Conservation (phyloP, 2,888 invertebrate genomes). For the Eupeodes luniger region DNA sequence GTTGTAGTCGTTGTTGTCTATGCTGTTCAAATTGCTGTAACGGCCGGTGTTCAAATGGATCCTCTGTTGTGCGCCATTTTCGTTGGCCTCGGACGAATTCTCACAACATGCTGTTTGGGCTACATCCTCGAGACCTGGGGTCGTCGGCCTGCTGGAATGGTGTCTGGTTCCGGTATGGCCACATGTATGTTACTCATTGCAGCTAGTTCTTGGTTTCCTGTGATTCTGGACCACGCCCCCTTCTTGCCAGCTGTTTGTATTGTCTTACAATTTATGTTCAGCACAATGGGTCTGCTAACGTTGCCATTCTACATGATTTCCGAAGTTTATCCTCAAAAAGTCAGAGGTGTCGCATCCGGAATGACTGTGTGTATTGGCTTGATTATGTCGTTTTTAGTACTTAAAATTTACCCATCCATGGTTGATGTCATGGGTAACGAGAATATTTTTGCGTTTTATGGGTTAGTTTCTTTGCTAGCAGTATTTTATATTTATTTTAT, state of each 20-base stretch:
- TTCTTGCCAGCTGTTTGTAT: constrained; percentile 81
- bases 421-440: constrained; percentile 86
- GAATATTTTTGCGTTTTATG: constrained; percentile 88
- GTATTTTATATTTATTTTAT: constrained; percentile 86
- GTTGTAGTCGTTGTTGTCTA: constrained; percentile 90
- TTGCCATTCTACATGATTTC: constrained; percentile 91
- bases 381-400: constrained; percentile 87
- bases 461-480: constrained; percentile 86
- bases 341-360: constrained; percentile 88
- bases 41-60: constrained; percentile 87
- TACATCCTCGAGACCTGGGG: constrained; percentile 87
- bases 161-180: constrained; percentile 88
- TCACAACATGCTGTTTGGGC: constrained; percentile 87
- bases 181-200: constrained; percentile 86
- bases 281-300: constrained; percentile 85
- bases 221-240: constrained; percentile 77
- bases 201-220: constrained; percentile 84
- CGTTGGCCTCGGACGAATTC: constrained; percentile 88
- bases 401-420: constrained; percentile 88
- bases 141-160: constrained; percentile 87
- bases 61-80: constrained; percentile 88
- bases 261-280: constrained; percentile 85
- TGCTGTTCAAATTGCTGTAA: constrained; percentile 88
- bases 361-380: constrained; percentile 88
- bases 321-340: constrained; percentile 88